phyloP scores from a whole-genome alignment of 1,140 invertebrate genomes.

The Ceratoteleas bidentatus region DNA sequence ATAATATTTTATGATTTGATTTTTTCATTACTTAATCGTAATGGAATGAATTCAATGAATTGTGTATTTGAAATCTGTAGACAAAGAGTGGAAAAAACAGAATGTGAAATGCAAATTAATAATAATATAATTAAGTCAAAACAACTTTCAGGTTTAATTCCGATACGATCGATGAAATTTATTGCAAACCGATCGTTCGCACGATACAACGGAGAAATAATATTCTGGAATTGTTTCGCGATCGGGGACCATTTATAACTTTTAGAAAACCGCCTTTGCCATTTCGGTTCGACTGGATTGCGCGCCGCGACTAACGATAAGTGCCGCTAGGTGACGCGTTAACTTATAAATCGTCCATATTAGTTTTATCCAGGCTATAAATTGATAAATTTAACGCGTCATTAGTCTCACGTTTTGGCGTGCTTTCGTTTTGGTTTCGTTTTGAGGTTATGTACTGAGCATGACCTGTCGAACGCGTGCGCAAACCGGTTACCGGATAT shows the following conservation, averaged over 20 bases:
- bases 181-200: constrained; percentile 21
- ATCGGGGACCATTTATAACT: constrained; percentile 4
- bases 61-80: too few relatives aligned
- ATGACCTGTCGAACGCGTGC: constrained; percentile 3
- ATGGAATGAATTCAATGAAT: too few relatives aligned
- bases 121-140: too few relatives aligned
- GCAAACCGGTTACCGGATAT: too few relatives aligned
- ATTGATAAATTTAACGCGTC: constrained; percentile 29
- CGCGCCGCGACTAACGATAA: constrained; percentile 1
- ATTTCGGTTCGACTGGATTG: constrained; percentile 5
- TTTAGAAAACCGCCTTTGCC: constrained; percentile 13
- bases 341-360: constrained; percentile 29
- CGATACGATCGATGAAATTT: constrained; percentile 8
- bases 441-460: constrained; percentile 19
- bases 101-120: too few relatives aligned
- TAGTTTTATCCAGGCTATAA: constrained; percentile 11
- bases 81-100: too few relatives aligned
- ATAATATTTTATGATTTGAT: too few relatives aligned
- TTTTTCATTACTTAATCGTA: too few relatives aligned
- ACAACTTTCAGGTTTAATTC: not conserved
- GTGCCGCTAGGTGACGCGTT: constrained; percentile 6
- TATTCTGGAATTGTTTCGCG: constrained; percentile 11
- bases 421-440: constrained; percentile 6
- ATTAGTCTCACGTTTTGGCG: constrained; percentile 7
- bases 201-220: constrained; percentile 2